Evolutionary conservation across 2,888 invertebrate genomes (phyloP).

Genomic region (Luperina testacea): DNA sequence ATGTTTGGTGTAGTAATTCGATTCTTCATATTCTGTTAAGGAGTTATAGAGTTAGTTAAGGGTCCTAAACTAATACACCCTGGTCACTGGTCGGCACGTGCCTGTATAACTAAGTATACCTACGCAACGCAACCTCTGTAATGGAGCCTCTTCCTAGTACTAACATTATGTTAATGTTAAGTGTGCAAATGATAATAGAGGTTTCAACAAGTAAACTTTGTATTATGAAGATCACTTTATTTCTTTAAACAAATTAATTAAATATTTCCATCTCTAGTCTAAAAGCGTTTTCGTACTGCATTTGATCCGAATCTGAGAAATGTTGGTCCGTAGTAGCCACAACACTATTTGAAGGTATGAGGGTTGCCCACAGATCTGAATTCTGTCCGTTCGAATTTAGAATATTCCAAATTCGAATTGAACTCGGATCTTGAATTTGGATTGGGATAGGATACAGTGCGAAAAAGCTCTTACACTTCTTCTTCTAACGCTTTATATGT

Average conservation of each 20-base stretch:
- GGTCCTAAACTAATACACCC: not conserved
- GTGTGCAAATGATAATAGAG: not conserved
- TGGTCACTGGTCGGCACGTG: constrained; percentile 14
- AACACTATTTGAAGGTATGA: not conserved
- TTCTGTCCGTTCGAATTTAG: not conserved
- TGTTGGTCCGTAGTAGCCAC: not conserved
- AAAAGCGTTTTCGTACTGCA: not conserved
- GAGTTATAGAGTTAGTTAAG: not conserved
- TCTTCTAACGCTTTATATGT: not conserved
- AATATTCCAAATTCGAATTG: not conserved
- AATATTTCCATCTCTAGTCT: not conserved
- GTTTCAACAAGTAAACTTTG: not conserved
- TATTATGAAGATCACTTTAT: too few relatives aligned
- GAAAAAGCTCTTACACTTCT: not conserved
- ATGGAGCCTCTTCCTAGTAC: not conserved
- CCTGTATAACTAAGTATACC: constrained; percentile 1
- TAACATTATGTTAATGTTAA: not conserved
- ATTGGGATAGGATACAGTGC: not conserved
- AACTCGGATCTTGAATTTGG: not conserved
- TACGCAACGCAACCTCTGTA: not conserved
- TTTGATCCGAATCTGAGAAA: not conserved
- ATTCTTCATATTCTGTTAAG: not conserved
- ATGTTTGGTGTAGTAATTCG: not conserved
- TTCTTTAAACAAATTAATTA: not conserved
- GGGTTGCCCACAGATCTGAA: not conserved